Evolutionary conservation across 2,113 vertebrate genomes (phyloP), one percentile per base, ranked within the genome.

Genomic region (Chionomys nivalis): DNA sequence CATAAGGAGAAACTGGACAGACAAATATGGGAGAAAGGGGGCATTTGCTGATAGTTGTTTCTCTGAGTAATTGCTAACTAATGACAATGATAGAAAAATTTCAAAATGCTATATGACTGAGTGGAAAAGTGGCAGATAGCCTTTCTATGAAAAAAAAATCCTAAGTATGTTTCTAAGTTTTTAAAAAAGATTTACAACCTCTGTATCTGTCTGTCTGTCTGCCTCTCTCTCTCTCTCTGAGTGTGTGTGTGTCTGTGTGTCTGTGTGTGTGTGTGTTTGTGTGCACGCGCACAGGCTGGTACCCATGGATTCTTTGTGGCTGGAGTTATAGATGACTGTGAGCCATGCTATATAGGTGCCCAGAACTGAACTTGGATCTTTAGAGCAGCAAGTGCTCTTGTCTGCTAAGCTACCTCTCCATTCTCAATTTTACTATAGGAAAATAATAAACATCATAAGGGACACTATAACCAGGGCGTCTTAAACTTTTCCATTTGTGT

Each of bases 31-130:
- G 83, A 90, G 23, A 91, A 88, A 94, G 52, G 79, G 68, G 49
- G 49, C 11, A 88, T 81, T 70, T 88, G 39, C 33, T 92, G 52
- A 75, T n/a, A 93, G 88, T 73, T n/a, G 39, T 90, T 95, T 36
- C 33, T 90, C 88, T 39, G n/a, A 58, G 68, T 85, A 92, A 94
- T 61, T 36, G 23, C 52, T 81, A 93, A 70, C 36, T 55, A 90
- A 77, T 78, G 49, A 66, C n/a, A 96, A 77, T 21, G 72, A 47
- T 78, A 87, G 52, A 63, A 95, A 70, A 47, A 90, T 82, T 89
- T 94, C 61, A 78, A 68, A 94, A 90, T 94, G 66, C 24, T 33
- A 78, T 26, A 42, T 3, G 17, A 93, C 33, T 91, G 24, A 78
- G 12, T 61, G 75, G 52, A 81, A 95, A 95, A 73, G 72, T 55